Conservation (phyloP, 2,797 vertebrate genomes). For the Rhabdomys pumilio region DNA sequence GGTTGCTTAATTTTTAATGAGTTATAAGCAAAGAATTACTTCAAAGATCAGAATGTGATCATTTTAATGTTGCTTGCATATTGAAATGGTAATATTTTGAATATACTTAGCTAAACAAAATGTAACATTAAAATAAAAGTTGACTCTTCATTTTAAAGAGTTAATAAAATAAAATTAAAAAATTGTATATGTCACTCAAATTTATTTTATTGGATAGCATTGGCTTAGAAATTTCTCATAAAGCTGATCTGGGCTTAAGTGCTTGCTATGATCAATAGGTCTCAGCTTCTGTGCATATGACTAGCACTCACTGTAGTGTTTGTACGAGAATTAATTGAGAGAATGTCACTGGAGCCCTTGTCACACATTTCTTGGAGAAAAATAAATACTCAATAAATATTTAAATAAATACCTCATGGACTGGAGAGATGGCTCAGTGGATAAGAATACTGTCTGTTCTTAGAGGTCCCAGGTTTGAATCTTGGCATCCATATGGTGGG, state of each 20-base stretch:
- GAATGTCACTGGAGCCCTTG: constrained; percentile 9
- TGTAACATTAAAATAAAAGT: constrained; percentile 22
- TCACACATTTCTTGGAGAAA: constrained; percentile 12
- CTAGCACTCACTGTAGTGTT: not conserved
- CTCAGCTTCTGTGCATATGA: constrained; percentile 26
- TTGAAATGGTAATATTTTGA: constrained; percentile 58
- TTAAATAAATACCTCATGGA: not conserved
- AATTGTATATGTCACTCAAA: not conserved
- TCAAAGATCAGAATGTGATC: constrained; percentile 32
- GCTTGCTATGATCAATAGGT: not conserved
- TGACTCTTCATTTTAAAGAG: not conserved
- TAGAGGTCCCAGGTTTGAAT: not conserved
- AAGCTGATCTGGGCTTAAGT: not conserved
- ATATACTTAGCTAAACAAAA: constrained; percentile 14
- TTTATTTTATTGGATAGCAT: constrained; percentile 24
- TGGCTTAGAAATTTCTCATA: constrained; percentile 41
- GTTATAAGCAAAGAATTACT: constrained; percentile 2
- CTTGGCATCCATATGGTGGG: not conserved
- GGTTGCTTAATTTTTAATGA: not conserved
- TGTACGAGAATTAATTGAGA: constrained; percentile 55
- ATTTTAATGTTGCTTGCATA: not conserved
- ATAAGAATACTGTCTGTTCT: not conserved
- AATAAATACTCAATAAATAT: constrained; percentile 34
- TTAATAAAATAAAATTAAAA: constrained; percentile 24
- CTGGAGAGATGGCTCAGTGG: not conserved